Evolutionary conservation across 2,113 vertebrate genomes (phyloP).

Genomic region (Heloderma charlesbogerti): DNA sequence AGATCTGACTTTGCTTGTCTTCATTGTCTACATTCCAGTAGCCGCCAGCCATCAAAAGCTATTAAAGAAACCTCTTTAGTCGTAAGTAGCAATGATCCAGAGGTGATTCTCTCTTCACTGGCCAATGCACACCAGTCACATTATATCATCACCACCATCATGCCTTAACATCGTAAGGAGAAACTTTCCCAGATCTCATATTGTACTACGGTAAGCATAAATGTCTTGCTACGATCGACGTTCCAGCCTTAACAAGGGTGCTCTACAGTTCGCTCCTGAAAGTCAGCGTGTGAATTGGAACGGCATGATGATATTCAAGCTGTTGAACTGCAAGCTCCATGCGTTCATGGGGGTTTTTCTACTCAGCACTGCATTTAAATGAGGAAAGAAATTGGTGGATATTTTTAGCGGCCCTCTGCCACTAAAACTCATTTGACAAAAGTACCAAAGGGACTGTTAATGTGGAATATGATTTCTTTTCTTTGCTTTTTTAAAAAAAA

Average conservation of each 20-base stretch:
- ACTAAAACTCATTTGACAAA: constrained; percentile 76
- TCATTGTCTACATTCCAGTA: background rate
- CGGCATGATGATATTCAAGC: constrained; percentile 27
- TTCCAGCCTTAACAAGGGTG: background rate
- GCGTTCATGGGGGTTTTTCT: constrained; percentile 38
- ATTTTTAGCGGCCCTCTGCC: constrained; percentile 72
- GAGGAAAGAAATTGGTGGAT: constrained; percentile 67
- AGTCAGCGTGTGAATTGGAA: background rate
- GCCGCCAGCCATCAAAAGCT: background rate
- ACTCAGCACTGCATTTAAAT: constrained; percentile 66
- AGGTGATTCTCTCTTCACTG: background rate
- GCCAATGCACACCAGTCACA: rapidly evolving
- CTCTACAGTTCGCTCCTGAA: constrained; percentile 20
- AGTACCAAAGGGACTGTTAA: constrained; percentile 74
- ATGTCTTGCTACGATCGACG: background rate
- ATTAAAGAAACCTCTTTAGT: too few species aligned
- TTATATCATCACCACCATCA: background rate
- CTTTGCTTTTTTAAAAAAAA: constrained; percentile 39
- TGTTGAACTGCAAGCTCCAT: constrained; percentile 43
- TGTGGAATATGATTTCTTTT: constrained; percentile 64
- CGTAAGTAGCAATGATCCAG: too few species aligned
- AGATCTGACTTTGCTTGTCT: background rate
- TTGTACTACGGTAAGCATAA: background rate
- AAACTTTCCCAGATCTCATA: constrained; percentile 11
- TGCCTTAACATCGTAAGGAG: background rate